Percentiles rank a stretch among this genome's conserved stretches.
These are phyloP conservation scores for Gorsachius goisagi DNA, from an alignment of 2,113 vertebrate species.

Conservation along the genomic window DNA sequence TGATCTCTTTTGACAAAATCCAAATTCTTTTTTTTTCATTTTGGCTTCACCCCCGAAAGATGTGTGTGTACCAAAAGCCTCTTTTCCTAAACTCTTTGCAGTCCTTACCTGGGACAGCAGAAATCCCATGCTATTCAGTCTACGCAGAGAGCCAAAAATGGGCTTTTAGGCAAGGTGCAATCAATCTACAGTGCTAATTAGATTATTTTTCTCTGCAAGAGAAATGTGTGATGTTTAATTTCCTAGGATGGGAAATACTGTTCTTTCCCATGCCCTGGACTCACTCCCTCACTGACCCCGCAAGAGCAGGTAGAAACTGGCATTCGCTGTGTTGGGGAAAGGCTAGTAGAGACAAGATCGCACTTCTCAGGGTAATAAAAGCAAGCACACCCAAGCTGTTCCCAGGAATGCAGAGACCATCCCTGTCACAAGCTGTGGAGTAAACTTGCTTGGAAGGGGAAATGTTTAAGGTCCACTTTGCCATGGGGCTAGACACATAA, in stretches of 20 bases:
- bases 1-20: background rate
- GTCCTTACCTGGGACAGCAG: background rate
- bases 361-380: background rate
- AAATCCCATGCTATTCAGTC: background rate
- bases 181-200: background rate
- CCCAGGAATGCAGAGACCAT: background rate
- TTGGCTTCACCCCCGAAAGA: background rate
- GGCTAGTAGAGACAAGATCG: background rate
- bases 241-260: background rate
- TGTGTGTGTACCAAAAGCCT: background rate
- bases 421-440: background rate
- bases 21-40: background rate
- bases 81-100: background rate
- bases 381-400: background rate
- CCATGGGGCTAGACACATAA: slow-evolving; percentile 15
- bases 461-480: slow-evolving; percentile 23
- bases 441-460: background rate
- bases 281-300: background rate
- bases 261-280: background rate
- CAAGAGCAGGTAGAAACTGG: background rate
- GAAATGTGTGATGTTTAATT: background rate
- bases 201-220: background rate
- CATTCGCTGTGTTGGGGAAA: background rate
- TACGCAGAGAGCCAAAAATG: background rate
- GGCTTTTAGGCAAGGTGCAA: background rate